These are phyloP conservation scores for Sitta europaea DNA, from an alignment of 2,113 vertebrate species.

Conservation along the genomic window DNA sequence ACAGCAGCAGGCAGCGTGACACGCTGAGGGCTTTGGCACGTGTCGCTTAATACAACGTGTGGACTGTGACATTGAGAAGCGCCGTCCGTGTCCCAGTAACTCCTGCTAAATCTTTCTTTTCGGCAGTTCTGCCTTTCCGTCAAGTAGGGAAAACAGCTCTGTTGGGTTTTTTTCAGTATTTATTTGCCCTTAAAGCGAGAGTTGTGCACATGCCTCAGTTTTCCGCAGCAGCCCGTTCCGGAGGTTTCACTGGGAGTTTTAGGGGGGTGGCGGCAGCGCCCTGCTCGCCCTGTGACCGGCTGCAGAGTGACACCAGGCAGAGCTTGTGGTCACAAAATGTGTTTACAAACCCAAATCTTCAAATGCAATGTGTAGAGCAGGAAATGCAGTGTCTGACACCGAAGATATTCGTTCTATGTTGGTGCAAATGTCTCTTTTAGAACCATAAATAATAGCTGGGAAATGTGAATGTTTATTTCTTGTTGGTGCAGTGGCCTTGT, in stretches of 20 bases:
- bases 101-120: no score
- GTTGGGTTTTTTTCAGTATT: not conserved
- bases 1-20: not conserved
- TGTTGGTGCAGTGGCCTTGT: not conserved
- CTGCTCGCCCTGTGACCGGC: not conserved
- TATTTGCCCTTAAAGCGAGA: not conserved
- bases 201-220: rapidly evolving
- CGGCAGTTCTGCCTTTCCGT: not conserved
- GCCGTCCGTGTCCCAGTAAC: not conserved
- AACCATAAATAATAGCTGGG: not conserved
- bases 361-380: rapidly evolving
- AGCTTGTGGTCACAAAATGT: not conserved
- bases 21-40: not conserved
- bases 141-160: no score
- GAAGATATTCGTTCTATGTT: rapidly evolving
- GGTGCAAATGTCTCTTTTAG: not conserved
- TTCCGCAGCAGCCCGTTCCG: rapidly evolving
- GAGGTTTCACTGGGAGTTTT: not conserved
- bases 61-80: slow-evolving; percentile 1
- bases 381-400: not conserved
- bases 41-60: not conserved
- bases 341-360: not conserved
- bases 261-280: not conserved
- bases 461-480: slow-evolving; percentile 37
- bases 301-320: not conserved